Base-by-base conservation (phyloP, 2,113 vertebrate genomes). In the Pomatorhinus ruficollis region DNA sequence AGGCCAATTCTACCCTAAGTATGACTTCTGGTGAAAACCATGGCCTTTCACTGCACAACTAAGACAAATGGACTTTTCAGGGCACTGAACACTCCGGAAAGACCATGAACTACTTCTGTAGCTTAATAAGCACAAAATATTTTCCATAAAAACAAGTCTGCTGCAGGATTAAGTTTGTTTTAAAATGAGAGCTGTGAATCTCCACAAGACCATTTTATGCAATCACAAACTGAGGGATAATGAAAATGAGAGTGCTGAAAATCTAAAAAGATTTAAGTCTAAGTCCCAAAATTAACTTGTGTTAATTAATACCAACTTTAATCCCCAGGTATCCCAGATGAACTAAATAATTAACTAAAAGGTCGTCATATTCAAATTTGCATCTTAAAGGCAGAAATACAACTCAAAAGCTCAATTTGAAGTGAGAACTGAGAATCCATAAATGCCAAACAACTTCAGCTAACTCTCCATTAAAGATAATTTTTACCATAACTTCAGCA, bases 301-400 rank as follows among this genome's bases (percentile, higher is more conserved):
- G 5, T 56, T 83, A 91, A 65, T 74, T 77, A 93, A 78, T 50
- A 89, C 15, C 21, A 21, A 44, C 33, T 19, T 69, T 76, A 96
- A 69, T 60, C 37, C 39, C 68, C 33, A 82, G 24, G 15, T 45
- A 87, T 61, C 25, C 16, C 37, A 60, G 44, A 84, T 22, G 27
- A 89, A 61, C 31, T 54, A 59, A 88, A 60, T 37, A 54, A 81
- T 27, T 74, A 87, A 65, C 25, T 83, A 42, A 82, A 66, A 90
- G n/a, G 17, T 37, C 8, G 3, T n/a, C 28, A 61, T 61, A 89
- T 93, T 71, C 44, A 68, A 69, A 64, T 72, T 68, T 77, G 7
- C 35, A 44, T 68, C 40, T 60, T 77, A n/a, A 89, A 86, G 68
- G 56, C 42, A 87, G 52, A 45, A 31, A 39, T 30, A 52, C 1